Conservation (phyloP, 2,113 vertebrate species). For the Neogale vison region DNA sequence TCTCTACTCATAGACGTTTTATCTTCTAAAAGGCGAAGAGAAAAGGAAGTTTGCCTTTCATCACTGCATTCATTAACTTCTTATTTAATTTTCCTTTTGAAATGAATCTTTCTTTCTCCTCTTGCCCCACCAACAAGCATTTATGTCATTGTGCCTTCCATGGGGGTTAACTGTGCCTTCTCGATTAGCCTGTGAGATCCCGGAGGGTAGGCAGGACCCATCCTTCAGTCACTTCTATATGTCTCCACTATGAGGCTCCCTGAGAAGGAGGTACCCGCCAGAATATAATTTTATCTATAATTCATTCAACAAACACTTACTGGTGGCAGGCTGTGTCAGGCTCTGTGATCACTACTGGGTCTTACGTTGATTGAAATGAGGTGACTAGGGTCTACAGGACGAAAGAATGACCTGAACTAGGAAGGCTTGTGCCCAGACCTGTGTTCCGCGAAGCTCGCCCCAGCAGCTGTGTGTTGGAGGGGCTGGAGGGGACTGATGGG, state of each 20-base stretch:
- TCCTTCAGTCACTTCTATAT: neutral
- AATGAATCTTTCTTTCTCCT: neutral
- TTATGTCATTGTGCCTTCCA: neutral
- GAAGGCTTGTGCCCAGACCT: neutral
- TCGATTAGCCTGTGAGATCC: neutral
- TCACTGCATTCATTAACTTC: neutral
- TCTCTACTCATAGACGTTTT: neutral
- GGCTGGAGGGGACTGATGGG: neutral
- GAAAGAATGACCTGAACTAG: neutral
- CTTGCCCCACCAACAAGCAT: neutral
- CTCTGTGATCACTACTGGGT: neutral
- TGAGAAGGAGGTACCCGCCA: neutral
- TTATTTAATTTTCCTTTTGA: neutral
- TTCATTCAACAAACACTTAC: neutral
- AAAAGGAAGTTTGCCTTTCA: neutral
- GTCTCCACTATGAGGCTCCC: neutral
- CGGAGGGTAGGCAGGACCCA: neutral
- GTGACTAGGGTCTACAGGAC: neutral
- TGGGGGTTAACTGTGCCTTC: neutral
- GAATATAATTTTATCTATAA: neutral
- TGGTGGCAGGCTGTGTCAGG: neutral
- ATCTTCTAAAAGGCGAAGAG: neutral
- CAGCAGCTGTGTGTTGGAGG: neutral
- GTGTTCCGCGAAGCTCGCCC: neutral
- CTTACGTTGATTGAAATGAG: neutral